These are phyloP conservation scores for Umimayanthus kanabou DNA, from an alignment of 92 coral and sea anemone genomes.

Conservation along the genomic window DNA sequence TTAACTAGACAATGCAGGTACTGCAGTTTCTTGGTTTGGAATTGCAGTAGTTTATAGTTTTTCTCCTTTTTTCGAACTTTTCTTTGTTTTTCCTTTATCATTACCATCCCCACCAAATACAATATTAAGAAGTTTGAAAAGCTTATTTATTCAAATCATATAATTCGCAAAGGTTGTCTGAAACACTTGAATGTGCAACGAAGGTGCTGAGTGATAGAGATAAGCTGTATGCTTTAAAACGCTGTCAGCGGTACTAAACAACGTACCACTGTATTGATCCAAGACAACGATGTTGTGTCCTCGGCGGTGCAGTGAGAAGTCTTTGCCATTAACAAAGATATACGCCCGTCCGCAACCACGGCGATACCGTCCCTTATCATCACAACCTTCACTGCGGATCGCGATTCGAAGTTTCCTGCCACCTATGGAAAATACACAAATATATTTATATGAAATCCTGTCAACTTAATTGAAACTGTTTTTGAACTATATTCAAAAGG, in stretches of 20 bases:
- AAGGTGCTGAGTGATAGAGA: too few relatives aligned
- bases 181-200: too few relatives aligned
- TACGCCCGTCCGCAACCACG: constrained; percentile 38
- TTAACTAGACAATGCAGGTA: too few relatives aligned
- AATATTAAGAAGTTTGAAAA: too few relatives aligned
- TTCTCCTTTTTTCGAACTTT: too few relatives aligned
- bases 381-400: constrained; percentile 42
- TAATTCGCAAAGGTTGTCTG: too few relatives aligned
- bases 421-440: neutral
- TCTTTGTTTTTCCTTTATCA: too few relatives aligned
- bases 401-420: constrained; percentile 3
- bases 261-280: constrained; percentile 34
- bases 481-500: neutral
- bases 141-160: too few relatives aligned
- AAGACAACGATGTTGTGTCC: constrained; percentile 30
- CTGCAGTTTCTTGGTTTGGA: too few relatives aligned
- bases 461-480: neutral
- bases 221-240: neutral
- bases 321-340: constrained; percentile 27
- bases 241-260: neutral
- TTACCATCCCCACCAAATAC: too few relatives aligned
- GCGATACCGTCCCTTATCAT: constrained; percentile 23
- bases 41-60: too few relatives aligned
- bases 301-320: constrained; percentile 28
- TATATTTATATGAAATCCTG: neutral